Evolutionary conservation across 2,888 invertebrate species (phyloP), one percentile per base, ranked within the genome.

Genomic region (Hypselothyrea guttata): DNA sequence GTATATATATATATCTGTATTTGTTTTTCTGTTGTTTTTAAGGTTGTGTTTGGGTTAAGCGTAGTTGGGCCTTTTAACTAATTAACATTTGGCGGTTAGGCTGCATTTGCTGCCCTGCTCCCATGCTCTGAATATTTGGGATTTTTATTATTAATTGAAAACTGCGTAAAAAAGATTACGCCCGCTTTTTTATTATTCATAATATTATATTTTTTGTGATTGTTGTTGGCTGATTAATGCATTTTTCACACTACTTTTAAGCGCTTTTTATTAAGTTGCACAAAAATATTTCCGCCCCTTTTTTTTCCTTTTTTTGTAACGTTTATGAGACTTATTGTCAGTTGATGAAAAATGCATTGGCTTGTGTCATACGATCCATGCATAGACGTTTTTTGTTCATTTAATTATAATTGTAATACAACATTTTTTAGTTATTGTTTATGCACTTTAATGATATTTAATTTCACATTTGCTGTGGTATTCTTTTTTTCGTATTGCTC

Each of bases 61-160:
- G 65, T 83, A 83, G 76, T 71, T 71, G 51, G 82, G 57, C 84
- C 77, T 77, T 86, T 87, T 75, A 87, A 87, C 87, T 86, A 87
- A 86, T 88, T 88, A 87, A 87, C 79, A 87, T 86, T 87, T 87
- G 79, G 84, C 70, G 87, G 87, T 86, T 88, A 84, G 64, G 72
- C 55, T 47, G 57, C 42, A 71, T 74, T 66, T 41, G 53, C 31
- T 18, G 30, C 52, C 41, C 22, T 22, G 47, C 47, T 15, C 38
- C 38, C 47, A 15, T 40, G 8, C 49, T 44, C 60, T 33, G 37
- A 40, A 73, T 51, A 51, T 34, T 49, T 18, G 37, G 0, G 5
- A 35, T 42, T 61, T 41, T 56, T 66, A 34, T 65, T 83, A 75
- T 76, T 79, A 79, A 77, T 76, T 77, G 69, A 85, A 85, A 81